Base-by-base conservation (phyloP, 2,888 invertebrate species). In the Drosophila greeni region DNA sequence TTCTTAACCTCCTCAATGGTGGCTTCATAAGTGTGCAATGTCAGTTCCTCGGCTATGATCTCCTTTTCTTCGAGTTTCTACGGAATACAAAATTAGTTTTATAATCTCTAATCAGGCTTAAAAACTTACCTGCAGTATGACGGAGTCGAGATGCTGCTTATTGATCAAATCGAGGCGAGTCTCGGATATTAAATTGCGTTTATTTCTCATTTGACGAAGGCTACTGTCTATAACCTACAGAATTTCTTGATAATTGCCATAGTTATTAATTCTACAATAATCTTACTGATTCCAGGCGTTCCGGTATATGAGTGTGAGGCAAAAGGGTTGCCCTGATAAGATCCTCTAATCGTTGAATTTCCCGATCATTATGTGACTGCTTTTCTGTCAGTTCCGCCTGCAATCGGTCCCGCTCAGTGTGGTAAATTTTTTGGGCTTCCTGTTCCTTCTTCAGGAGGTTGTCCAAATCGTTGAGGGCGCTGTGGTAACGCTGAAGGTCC, bases 51-150 rank as follows among this genome's bases (percentile, higher is more conserved):
- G 4, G 48, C n/a, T n/a, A 60, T 36, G 6, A 29, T 31, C 9
- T 61, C 23, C 0, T 11, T 36, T 34, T 61, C 11, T 1, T 48
- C 18, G 5, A 60, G 6, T 61, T 60, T 48, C 61, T 61, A 8
- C 4, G 16, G 5, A 29, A 36, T 6, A 0, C 7, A 18, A 3
- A 4, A 3, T 11, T n/a, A 49, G 5, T 16, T 4, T 24, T 1
- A 1, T 0, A 5, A 11, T 3, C 29, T 14, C 9, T 5, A 11
- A 2, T 14, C 5, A 14, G 2, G 6, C n/a, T n/a, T n/a, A 8
- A 1, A 23, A 2, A 24, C 26, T 23, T 23, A 49, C 61, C 48
- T 23, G 14, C 31, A 34, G 9, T 9, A 49, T 18, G 2, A 49
- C 23, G 3, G 61, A 16, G n/a, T 23, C 16, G 7, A 33, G 34